Evolutionary conservation across 2,888 invertebrate species (phyloP).

Genomic region (Idaea aversata): DNA sequence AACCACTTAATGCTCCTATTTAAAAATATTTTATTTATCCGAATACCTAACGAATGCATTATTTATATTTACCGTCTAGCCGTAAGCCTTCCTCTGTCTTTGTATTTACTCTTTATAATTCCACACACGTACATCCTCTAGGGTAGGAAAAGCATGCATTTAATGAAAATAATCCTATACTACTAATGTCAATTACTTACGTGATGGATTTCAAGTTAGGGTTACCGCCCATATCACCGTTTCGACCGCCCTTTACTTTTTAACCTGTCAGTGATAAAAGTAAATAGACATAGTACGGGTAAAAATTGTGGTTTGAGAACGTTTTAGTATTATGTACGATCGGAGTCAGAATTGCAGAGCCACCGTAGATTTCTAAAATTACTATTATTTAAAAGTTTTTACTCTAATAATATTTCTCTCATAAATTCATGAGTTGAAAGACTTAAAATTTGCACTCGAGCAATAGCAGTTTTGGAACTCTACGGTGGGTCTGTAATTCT

Average conservation of each 20-base stretch:
- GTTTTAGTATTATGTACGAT: no score
- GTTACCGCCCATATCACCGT: not conserved
- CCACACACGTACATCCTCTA: constrained; percentile 47
- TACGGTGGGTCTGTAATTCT: no score
- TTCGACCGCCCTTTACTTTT: no score
- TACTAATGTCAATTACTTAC: constrained; percentile 50
- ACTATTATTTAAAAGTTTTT: no score
- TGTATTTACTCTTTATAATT: constrained; percentile 28
- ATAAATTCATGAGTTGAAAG: no score
- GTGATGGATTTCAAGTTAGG: constrained; percentile 43
- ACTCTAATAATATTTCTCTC: no score
- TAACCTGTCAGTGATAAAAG: not conserved
- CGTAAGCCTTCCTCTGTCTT: not conserved
- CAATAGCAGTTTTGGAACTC: no score
- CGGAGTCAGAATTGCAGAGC: no score
- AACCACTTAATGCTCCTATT: no score
- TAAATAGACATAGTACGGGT: not conserved
- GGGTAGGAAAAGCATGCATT: constrained; percentile 52
- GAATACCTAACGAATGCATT: not conserved
- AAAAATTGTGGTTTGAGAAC: no score
- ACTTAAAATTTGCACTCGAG: no score
- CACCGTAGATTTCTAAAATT: no score
- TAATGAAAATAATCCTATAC: constrained; percentile 65
- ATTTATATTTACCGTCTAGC: not conserved
- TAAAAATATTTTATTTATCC: not conserved